Percentiles rank a stretch among this genome's conserved stretches.
phyloP scores from a whole-genome alignment of 2,888 invertebrate genomes.

The Lithophane semibrunnea region DNA sequence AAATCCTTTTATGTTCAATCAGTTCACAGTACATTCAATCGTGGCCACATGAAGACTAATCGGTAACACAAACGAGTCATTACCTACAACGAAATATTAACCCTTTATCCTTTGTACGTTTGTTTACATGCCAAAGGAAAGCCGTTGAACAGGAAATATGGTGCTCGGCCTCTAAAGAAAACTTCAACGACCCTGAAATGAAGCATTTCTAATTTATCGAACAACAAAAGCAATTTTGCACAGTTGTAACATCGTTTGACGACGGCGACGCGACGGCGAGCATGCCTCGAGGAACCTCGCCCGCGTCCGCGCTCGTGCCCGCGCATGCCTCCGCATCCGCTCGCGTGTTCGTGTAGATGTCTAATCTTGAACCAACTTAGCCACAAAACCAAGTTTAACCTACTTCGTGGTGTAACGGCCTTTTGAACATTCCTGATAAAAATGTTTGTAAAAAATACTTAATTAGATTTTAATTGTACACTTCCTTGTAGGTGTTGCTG shows the following conservation, averaged over 20 bases:
- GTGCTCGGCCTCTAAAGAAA: conserved; percentile 70
- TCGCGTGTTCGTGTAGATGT: conserved; percentile 77
- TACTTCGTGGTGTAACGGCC: conserved; percentile 73
- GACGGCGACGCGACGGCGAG: conserved; percentile 66
- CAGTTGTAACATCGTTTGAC: conserved; percentile 74
- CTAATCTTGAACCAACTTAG: conserved; percentile 79
- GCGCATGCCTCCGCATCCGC: conserved; percentile 28
- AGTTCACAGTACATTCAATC: conserved; percentile 50
- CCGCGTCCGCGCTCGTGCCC: conserved; percentile 22
- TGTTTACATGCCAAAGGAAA: conserved; percentile 61
- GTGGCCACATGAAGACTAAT: conserved; percentile 45
- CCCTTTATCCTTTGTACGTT: conserved; percentile 47
- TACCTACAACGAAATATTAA: conserved; percentile 39
- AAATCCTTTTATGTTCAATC: conserved; percentile 57
- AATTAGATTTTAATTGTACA: conserved; percentile 66
- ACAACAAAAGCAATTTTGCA: conserved; percentile 84
- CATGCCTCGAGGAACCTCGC: conserved; percentile 55
- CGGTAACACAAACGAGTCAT: conserved; percentile 46
- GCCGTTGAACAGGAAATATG: conserved; percentile 72
- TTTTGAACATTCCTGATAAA: conserved; percentile 71
- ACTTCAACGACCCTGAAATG: conserved; percentile 72
- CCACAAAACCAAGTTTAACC: conserved; percentile 80
- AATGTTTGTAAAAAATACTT: conserved; percentile 68
- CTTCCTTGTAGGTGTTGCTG: conserved; percentile 53
- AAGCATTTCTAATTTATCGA: conserved; percentile 81